Conservation (phyloP, 2,888 invertebrate species). For the Plagodis pulveraria region DNA sequence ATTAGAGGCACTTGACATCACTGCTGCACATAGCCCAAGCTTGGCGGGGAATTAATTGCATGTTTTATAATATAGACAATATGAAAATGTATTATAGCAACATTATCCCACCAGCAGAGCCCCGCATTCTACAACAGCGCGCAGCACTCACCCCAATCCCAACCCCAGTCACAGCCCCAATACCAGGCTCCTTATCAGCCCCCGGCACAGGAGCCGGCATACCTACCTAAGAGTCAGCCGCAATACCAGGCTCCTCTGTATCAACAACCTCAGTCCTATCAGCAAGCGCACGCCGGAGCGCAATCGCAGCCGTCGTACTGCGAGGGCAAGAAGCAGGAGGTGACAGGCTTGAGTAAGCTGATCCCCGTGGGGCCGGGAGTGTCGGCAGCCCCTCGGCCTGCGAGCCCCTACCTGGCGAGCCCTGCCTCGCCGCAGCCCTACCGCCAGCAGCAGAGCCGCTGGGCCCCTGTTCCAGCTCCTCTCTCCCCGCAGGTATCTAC, state of each 20-base stretch:
- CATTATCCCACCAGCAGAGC: slow-evolving; percentile 72
- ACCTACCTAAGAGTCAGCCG: slow-evolving; percentile 41
- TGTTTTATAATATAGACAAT: slow-evolving; percentile 39
- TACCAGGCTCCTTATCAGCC: slow-evolving; percentile 30
- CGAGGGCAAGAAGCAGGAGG: slow-evolving; percentile 71
- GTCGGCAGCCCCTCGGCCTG: slow-evolving; percentile 52
- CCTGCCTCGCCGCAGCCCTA: slow-evolving; percentile 71
- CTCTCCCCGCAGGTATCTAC: slow-evolving; percentile 77
- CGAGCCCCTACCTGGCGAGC: slow-evolving; percentile 61
- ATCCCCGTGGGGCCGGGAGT: slow-evolving; percentile 75
- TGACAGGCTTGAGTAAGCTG: slow-evolving; percentile 76
- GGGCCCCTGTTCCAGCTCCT: slow-evolving; percentile 80
- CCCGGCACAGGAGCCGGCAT: slow-evolving; percentile 37
- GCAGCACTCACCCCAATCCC: slow-evolving; percentile 70
- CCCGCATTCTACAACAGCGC: slow-evolving; percentile 79
- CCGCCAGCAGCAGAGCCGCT: slow-evolving; percentile 72
- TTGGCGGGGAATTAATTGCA: slow-evolving; percentile 65
- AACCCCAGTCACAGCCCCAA: slow-evolving; percentile 48
- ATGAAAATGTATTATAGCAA: slow-evolving; percentile 49
- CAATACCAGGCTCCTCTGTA: slow-evolving; percentile 32
- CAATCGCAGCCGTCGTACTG: slow-evolving; percentile 60
- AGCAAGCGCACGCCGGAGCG: slow-evolving; percentile 52
- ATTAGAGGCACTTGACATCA: slow-evolving; percentile 52
- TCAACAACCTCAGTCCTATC: slow-evolving; percentile 39
- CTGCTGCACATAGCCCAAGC: slow-evolving; percentile 70